Evolutionary conservation across 2,888 invertebrate species (phyloP), one percentile per base, ranked within the genome.

Genomic region (Crepidodera aurea): DNA sequence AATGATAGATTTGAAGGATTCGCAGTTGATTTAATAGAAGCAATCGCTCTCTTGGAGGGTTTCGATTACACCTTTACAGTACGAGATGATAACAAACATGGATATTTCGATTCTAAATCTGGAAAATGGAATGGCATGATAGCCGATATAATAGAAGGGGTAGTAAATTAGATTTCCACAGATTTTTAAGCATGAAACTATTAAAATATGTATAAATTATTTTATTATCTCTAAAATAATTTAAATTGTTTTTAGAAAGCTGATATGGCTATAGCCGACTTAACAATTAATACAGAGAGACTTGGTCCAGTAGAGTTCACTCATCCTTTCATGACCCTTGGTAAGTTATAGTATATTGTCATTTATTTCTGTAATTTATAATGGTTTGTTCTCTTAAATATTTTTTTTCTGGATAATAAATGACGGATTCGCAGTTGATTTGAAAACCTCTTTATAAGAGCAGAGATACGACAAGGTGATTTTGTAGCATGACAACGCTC

Each of bases 231-330:
- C n/a, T n/a, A n/a, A n/a, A n/a, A n/a, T n/a, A n/a, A n/a, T n/a
- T n/a, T n/a, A n/a, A n/a, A n/a, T 39, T 27, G 5, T 50, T 34
- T 13, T 58, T 79, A 95, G 94, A 87, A 87, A 77, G 94, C 91
- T 18, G 92, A 96, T 82, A 87, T 98, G 77, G 96, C 94, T 0
- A 93, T 98, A 51, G 94, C 95, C 1, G 96, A 97, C 78, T 84
- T 98, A 71, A 91, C 92, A 3, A 92, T 93, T 73, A 96, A 96
- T 10, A 90, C 94, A 40, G 89, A 91, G 63, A 85, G 98, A 34
- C 93, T 94, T 77, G 88, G 87, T 75, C 93, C 90, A 16, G 95
- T 94, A 0, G 96, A 97, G 80, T 98, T 98, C 75, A 96, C 96
- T 0, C 93, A 92, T 79, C 96, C 97, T 0, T 98, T 96, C 77